Evolutionary conservation across 2,797 vertebrate genomes (phyloP).

Genomic region (Okamejei kenojei): DNA sequence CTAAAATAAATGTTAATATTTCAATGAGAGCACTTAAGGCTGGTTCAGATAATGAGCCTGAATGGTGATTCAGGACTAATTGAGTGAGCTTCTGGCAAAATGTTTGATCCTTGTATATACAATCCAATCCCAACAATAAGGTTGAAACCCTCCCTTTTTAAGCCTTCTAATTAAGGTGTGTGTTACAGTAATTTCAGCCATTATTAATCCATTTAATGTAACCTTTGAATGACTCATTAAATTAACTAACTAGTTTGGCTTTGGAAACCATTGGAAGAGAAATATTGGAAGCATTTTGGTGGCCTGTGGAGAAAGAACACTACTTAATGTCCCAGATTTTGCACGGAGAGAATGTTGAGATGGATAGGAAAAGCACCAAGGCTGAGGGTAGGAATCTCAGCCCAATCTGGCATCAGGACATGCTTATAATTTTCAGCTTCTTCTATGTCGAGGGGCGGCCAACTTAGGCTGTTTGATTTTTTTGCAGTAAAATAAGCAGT

Average conservation of each 20-base stretch:
- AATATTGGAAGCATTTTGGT: no score
- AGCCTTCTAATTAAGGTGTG: neutral
- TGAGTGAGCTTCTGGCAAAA: neutral
- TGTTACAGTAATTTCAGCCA: neutral
- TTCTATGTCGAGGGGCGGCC: neutral
- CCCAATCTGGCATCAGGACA: neutral
- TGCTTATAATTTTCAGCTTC: neutral
- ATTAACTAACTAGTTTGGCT: neutral
- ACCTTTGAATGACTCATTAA: neutral
- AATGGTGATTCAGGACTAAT: neutral
- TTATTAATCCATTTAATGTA: constrained; percentile 6
- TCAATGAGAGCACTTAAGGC: neutral
- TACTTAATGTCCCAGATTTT: no score
- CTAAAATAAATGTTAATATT: constrained; percentile 4
- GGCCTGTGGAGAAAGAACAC: no score
- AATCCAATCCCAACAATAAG: neutral
- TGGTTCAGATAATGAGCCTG: neutral
- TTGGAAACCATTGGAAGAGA: no score
- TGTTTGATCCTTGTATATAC: neutral
- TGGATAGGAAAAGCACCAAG: neutral
- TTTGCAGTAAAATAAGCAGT: neutral
- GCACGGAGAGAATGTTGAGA: neutral
- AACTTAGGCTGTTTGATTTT: neutral
- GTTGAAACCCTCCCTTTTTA: neutral
- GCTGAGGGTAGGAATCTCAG: no score